A percentile compares a stretch with the other conserved stretches of the same genome.
Conservation (phyloP, 2,113 vertebrate species). For the Paramormyrops kingsleyae region DNA sequence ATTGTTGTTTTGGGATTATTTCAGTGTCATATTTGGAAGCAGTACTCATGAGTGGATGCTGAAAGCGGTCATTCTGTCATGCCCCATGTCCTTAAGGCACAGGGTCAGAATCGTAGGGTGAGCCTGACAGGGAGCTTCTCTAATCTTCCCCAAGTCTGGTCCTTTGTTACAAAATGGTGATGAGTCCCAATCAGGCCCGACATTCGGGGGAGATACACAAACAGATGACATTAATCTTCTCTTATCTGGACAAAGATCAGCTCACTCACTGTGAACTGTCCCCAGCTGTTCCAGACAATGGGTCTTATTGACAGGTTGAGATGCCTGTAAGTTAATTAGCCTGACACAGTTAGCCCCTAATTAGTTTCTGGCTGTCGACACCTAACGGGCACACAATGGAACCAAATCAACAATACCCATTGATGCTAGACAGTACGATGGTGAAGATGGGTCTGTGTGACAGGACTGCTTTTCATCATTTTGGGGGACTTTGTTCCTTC, state of each 20-base stretch:
- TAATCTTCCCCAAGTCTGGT: background rate
- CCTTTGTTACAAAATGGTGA: background rate
- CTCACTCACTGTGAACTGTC: background rate
- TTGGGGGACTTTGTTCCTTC: background rate
- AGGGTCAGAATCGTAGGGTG: background rate
- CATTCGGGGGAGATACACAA: background rate
- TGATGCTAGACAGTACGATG: background rate
- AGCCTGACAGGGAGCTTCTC: background rate
- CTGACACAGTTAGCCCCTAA: conserved; percentile 29
- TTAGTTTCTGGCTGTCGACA: conserved; percentile 29
- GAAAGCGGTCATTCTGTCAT: background rate
- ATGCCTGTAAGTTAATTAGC: conserved; percentile 6
- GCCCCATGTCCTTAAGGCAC: background rate
- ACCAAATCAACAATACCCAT: conserved; percentile 16
- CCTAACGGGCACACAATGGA: conserved; percentile 24
- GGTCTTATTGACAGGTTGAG: conserved; percentile 16
- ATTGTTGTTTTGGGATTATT: background rate
- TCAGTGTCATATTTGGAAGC: background rate
- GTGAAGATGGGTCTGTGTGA: background rate
- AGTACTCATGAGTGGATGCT: background rate
- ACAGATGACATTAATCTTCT: background rate
- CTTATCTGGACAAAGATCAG: background rate
- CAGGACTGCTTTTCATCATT: background rate
- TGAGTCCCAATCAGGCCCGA: background rate
- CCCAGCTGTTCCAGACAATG: background rate